Percentiles rank a stretch among this genome's conserved stretches.
These are phyloP conservation scores for Sebastes vulpes DNA, from an alignment of 2,797 vertebrate species.

Conservation along the genomic window DNA sequence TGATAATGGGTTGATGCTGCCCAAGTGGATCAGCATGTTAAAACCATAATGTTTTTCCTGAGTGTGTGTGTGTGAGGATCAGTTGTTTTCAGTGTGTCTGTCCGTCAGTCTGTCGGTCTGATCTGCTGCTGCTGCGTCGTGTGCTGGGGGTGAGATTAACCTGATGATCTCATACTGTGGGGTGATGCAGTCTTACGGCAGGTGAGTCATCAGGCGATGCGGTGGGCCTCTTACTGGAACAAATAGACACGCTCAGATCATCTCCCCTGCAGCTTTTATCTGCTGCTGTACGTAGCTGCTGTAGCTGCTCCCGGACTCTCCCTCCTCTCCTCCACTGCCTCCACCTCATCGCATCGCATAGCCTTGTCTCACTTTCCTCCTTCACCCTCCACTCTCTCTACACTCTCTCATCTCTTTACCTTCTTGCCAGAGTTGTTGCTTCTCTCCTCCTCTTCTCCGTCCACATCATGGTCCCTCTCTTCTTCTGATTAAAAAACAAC, in stretches of 20 bases:
- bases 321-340: neutral
- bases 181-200: slow-evolving; percentile 64
- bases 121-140: neutral
- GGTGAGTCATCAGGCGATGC: slow-evolving; percentile 76
- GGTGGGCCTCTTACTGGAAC: slow-evolving; percentile 73
- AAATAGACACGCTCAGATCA: slow-evolving; percentile 47
- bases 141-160: slow-evolving; percentile 38
- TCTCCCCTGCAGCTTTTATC: slow-evolving; percentile 53
- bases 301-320: too few relatives aligned
- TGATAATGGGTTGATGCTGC: slow-evolving; percentile 22
- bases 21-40: slow-evolving; percentile 29
- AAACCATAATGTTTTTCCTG: slow-evolving; percentile 5
- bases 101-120: neutral
- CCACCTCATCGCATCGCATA: neutral
- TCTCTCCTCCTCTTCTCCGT: neutral
- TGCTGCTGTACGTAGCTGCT: slow-evolving; percentile 32
- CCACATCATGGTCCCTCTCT: neutral
- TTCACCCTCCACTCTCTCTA: neutral
- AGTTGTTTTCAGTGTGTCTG: neutral
- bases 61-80: neutral
- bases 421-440: neutral
- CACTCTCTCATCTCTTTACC: neutral
- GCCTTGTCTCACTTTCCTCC: neutral
- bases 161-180: slow-evolving; percentile 75
- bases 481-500: neutral